Base-by-base conservation (phyloP, 1,140 invertebrate genomes). In the Brachionus manjavacas region DNA sequence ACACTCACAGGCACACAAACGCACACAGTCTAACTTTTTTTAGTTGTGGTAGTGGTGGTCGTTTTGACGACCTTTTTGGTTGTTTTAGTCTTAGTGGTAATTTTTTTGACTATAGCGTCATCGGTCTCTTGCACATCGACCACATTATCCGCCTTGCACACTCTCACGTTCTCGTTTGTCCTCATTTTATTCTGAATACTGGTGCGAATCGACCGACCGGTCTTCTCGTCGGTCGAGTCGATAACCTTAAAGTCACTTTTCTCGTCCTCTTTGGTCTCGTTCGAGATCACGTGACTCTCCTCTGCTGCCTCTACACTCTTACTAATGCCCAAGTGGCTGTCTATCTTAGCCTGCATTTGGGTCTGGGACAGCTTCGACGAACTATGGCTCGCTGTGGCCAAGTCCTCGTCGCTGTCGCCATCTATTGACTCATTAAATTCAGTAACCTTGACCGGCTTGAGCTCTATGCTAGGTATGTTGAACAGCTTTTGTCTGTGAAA, bases 51-150 rank as follows among this genome's bases (percentile, higher is more conserved):
- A 23, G 81, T 68, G 3, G 81, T 83, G 3, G 81, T 83, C 0
- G 81, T 84, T 49, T 74, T 84, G 31, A 84, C 70, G 1, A 84
- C 60, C 20, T 46, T 84, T 43, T 74, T 84, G 7, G 68, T 74
- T 14, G 66, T 84, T 31, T 64, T 64, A 52, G 83, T 84, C 35
- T 72, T 84, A 43, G 83, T 84, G 6, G 83, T 74, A 4, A 84
- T 72, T 78, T 83, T 83, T 70, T 83, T 83, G 20, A 83, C 28
- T n/a, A 68, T 83, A 14, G 60, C 31, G 35, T 83, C 81, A 31
- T 83, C 81, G 4, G 81, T 83, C 28, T 83, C 81, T 70, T 83
- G 31, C 25, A 81, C 81, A 83, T 70, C 60, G 25, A 68, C 60
- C 14, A 68, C 64, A 66, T 83, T 72, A 49, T 83, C 81, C 16